Base-by-base conservation (phyloP, 2,797 vertebrate species). In the Macrochelys suwanniensis region DNA sequence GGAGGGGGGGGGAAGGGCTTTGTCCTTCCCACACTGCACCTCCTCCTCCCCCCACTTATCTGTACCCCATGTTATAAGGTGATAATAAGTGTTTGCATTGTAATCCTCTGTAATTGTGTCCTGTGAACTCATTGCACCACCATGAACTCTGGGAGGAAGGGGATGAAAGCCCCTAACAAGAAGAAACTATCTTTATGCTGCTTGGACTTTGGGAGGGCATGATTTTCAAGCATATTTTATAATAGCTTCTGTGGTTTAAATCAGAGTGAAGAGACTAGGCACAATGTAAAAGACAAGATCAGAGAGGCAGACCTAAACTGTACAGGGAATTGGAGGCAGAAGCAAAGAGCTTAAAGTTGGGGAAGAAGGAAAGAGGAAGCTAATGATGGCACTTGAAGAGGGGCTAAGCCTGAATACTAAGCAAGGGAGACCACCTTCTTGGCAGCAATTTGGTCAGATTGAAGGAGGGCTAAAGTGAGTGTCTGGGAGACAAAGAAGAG, bases 361-460 rank as follows among this genome's bases (percentile, higher is more conserved):
- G 79, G 28, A 50, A 93, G 53, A 92, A 56, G 0, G n/a, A 1
- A 5, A 76, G 90, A 3, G 11, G 87, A 59, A 86, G 94, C 16
- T 79, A 80, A 26, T 23, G 57, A 54, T 42, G 28, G 47, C 26
- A 80, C 59, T 56, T 61, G 9, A 26, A 92, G 84, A 81, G 80
- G 3, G 11, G 12, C 23, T 76, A 89, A 79, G 42, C 12, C 16
- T 42, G 68, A 79, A 65, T 7, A 53, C 19, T 81, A 51, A 84
- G 2, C 11, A 53, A 76, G n/a, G 71, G 26, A 37, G 37, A 1
- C 33, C 2, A 12, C 81, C 37, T 79, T 89, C 84, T 93, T 57
- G n/a, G 57, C 26, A 80, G 54, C 10, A 50, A 0, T 0, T 0
- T 1, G 23, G 4, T 51, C 74, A 3, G 33, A n/a, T 12, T 12